Percentiles rank a stretch among this genome's conserved stretches.
phyloP scores from a whole-genome alignment of 1,140 invertebrate genomes.

The Halesus radiatus region DNA sequence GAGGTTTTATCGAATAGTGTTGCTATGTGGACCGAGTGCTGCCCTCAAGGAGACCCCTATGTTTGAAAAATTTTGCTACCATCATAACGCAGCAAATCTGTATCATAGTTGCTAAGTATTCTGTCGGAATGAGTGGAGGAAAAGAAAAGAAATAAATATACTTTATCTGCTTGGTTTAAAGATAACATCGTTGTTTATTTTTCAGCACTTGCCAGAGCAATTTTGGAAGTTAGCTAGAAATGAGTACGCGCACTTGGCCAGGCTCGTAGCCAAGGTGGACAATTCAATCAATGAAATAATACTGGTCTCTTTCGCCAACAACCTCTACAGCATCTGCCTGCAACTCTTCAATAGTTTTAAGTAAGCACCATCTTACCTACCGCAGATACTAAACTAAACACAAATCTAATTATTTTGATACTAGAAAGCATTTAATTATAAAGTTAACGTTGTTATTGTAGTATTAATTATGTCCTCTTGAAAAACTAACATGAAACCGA shows the following conservation, averaged over 20 bases:
- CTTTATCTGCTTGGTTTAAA: too few species aligned
- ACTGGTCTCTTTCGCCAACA: conserved; percentile 74
- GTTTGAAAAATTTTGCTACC: too few species aligned
- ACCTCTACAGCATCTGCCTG: conserved; percentile 78
- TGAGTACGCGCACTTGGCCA: conserved; percentile 74
- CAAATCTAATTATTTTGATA: too few species aligned
- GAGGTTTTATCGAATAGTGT: too few species aligned
- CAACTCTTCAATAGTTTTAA: conserved; percentile 76
- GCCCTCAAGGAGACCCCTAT: too few species aligned
- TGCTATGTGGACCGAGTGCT: too few species aligned
- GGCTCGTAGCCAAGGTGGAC: conserved; percentile 72
- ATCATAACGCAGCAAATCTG: too few species aligned
- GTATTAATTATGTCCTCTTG: neutral
- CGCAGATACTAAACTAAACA: too few species aligned
- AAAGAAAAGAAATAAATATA: too few species aligned
- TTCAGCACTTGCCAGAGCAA: conserved; percentile 68
- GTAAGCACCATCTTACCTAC: conserved; percentile 61
- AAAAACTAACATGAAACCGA: neutral
- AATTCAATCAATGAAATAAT: conserved; percentile 72
- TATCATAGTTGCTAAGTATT: too few species aligned
- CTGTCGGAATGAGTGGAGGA: too few species aligned
- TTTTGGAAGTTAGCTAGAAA: conserved; percentile 71
- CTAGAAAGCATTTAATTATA: too few species aligned
- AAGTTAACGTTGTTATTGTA: neutral
- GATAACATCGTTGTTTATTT: neutral